A percentile compares a stretch with the other conserved stretches of the same genome.
phyloP scores from a whole-genome alignment of 2,113 vertebrate species.

The Cepphus grylle region DNA sequence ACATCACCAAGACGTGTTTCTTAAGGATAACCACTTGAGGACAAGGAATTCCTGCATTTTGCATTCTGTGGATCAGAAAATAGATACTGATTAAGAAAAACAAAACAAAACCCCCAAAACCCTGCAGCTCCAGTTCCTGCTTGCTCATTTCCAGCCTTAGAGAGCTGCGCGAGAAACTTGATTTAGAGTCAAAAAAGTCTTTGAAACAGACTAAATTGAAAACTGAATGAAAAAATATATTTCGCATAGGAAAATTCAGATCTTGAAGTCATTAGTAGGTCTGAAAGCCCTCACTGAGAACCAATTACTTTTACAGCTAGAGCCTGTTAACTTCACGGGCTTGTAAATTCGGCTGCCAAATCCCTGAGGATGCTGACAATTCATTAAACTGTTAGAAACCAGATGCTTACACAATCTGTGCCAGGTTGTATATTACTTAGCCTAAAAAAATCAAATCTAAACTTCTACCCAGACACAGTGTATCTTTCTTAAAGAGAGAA shows the following conservation, averaged over 20 bases:
- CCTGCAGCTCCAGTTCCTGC: neutral
- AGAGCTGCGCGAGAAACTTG: neutral
- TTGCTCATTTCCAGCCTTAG: neutral
- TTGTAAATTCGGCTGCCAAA: neutral
- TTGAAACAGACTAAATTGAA: neutral
- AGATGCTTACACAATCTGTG: neutral
- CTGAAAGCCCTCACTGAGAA: neutral
- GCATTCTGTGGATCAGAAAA: slow-evolving; percentile 81
- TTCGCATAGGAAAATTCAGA: neutral
- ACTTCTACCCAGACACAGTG: neutral
- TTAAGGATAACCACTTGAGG: slow-evolving; percentile 90
- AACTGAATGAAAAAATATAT: neutral
- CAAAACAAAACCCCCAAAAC: neutral
- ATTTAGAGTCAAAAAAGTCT: neutral
- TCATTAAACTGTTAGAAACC: neutral
- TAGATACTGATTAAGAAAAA: neutral
- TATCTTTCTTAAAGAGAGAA: neutral
- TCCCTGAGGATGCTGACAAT: neutral
- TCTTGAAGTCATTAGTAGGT: neutral
- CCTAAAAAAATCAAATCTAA: neutral
- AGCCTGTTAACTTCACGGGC: neutral
- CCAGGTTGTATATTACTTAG: neutral
- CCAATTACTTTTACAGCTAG: neutral
- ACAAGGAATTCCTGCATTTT: slow-evolving; percentile 88
- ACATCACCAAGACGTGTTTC: slow-evolving; percentile 97